Evolutionary conservation across 1,140 invertebrate genomes (phyloP).

Genomic region (Ridgeia piscesae): DNA sequence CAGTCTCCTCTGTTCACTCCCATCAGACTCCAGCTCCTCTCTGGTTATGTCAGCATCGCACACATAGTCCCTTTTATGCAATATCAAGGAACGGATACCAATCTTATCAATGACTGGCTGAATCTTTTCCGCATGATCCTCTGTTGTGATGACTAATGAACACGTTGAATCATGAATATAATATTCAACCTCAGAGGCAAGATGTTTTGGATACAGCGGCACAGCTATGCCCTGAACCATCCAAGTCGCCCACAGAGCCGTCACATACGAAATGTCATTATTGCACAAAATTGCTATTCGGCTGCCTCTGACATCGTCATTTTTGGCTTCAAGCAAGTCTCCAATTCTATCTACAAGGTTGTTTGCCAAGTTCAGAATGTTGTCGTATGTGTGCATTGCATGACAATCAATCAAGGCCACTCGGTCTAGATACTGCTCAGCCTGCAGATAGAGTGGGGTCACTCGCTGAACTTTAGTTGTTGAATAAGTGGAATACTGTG

Average conservation of each 20-base stretch:
- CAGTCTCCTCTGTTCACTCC: conserved; percentile 26
- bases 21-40: neutral
- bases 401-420: conserved; percentile 64
- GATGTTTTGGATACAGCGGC: conserved; percentile 58
- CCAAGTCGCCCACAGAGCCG: conserved; percentile 84
- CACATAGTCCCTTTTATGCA: conserved; percentile 62
- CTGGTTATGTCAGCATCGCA: neutral
- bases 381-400: conserved; percentile 68
- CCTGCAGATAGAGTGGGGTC: conserved; percentile 39
- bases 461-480: neutral
- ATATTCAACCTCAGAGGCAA: conserved; percentile 71
- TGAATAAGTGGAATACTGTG: neutral
- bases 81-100: conserved; percentile 64
- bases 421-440: conserved; percentile 64
- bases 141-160: conserved; percentile 71
- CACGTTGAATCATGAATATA: conserved; percentile 74
- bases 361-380: conserved; percentile 58
- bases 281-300: conserved; percentile 74
- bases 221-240: conserved; percentile 72
- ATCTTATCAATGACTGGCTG: conserved; percentile 65
- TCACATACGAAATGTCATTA: conserved; percentile 78
- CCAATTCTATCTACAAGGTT: conserved; percentile 9
- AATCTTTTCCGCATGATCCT: conserved; percentile 66
- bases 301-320: neutral
- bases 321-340: conserved; percentile 14